These are phyloP conservation scores for Nomada fabriciana DNA, from an alignment of 2,888 invertebrate genomes.

Conservation along the genomic window DNA sequence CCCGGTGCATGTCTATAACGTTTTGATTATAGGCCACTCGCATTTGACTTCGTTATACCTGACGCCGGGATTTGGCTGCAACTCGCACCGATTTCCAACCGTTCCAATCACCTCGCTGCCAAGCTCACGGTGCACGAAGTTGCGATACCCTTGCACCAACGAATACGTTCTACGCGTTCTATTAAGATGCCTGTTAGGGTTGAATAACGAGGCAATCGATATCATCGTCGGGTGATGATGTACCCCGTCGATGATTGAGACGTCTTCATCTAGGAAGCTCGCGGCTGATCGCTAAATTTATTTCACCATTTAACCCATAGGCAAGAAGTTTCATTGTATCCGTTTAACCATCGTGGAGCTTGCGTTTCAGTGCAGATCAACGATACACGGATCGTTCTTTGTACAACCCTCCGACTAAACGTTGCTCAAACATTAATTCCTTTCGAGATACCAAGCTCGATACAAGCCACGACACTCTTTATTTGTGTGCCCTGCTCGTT, in stretches of 20 bases:
- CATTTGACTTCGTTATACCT: slow-evolving; percentile 66
- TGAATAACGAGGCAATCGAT: slow-evolving; percentile 54
- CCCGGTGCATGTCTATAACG: slow-evolving; percentile 66
- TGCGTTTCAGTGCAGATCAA: slow-evolving; percentile 3
- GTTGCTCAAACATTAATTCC: slow-evolving; percentile 17
- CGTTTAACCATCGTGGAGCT: not conserved
- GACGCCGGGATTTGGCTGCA: slow-evolving; percentile 60
- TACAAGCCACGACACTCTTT: slow-evolving; percentile 11
- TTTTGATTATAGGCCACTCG: slow-evolving; percentile 68
- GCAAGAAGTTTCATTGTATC: no score
- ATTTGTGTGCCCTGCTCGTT: slow-evolving; percentile 14
- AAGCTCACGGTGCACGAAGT: not conserved
- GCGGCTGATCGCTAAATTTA: not conserved
- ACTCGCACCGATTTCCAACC: slow-evolving; percentile 61
- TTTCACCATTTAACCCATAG: not conserved
- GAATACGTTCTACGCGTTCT: slow-evolving; percentile 56
- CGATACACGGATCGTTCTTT: not conserved
- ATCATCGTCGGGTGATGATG: not conserved
- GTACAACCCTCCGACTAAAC: not conserved
- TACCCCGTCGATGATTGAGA: slow-evolving; percentile 4
- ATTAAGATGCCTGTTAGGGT: slow-evolving; percentile 55
- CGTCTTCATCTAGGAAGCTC: not conserved
- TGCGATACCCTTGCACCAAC: slow-evolving; percentile 58
- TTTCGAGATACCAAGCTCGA: slow-evolving; percentile 17
- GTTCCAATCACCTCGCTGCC: slow-evolving; percentile 63